Base-by-base conservation (phyloP, 2,797 vertebrate genomes). In the Pogoniulus pusillus region DNA sequence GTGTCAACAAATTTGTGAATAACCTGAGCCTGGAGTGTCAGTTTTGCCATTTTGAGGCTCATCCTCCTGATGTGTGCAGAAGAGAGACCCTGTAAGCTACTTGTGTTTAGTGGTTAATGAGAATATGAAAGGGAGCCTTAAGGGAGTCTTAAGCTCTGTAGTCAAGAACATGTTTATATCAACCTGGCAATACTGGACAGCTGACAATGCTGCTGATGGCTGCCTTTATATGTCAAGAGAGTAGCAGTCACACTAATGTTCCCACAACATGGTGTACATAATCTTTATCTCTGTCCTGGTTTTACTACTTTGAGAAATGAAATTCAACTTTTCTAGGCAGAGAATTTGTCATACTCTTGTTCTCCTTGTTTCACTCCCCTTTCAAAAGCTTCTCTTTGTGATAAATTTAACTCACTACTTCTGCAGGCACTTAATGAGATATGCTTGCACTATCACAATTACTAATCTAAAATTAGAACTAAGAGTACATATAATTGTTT, bases 381-480 rank as follows among this genome's bases (percentile, higher is more conserved):
- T 85, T 75, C 34, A 49, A 57, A 26, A 51, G 47, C 47, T 89
- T 91, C n/a, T 22, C 27, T 35, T 84, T 81, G 5, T 85, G 26
- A 63, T 82, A 54, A 47, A 70, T 93, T 70, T 51, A 71, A 51
- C 34, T 92, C 37, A 5, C 8, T 75, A 43, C 16, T 77, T 53
- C 9, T 32, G 47, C 3, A 70, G 60, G n/a, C n/a, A 34, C 34
- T 78, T 92, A 37, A 59, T 93, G 79, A 85, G 68, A 72, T 45
- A 32, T 3, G 27, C 85, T 95, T 87, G 41, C 11, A 7, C 10
- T 76, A 41, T 58, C 81, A 27, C 35, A 54, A 63, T 76, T 78
- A 24, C 16, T 82, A 79, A 82, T 69, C 68, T 86, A 92, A 92
- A 93, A 81, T 85, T 83, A 83, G 43, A 89, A 82, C 89, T 85